Evolutionary conservation across 2,888 invertebrate genomes (phyloP), one percentile per base, ranked within the genome.

Genomic region (Pasiphila rectangulata): DNA sequence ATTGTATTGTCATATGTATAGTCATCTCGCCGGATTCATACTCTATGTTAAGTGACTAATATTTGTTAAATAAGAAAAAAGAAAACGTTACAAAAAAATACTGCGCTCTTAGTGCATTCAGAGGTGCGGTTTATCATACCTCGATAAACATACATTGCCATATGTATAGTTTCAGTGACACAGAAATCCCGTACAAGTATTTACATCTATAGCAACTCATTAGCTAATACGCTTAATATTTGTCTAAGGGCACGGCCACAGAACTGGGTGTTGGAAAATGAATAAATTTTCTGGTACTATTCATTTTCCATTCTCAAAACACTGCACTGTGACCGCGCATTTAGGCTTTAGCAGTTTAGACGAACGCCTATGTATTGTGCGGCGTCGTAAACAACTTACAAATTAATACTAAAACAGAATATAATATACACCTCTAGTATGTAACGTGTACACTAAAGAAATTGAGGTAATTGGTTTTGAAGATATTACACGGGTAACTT

Each of bases 401-500:
- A 76, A 79, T 82, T 81, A 83, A 77, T 69, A 79, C 76, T 82
- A 84, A 58, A 67, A 68, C 75, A 80, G 78, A 80, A 75, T 73
- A 76, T 67, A 69, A 75, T 68, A 76, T 70, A 82, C 76, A 79
- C 74, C 70, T 73, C 71, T 72, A 74, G 69, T 71, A 75, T 72
- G 75, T 67, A 70, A 71, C 67, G 79, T 75, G 81, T 79, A 81
- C 69, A 75, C 82, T 86, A 83, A 81, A 82, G 83, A 85, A 78
- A 84, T 84, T 87, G 88, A 88, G 88, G 88, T 88, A 88, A 86
- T 85, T 80, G 87, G 87, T 87, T 87, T 76, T 71, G 83, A 83
- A 83, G 75, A 82, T 69, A 79, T 77, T 76, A 80, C 72, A 72
- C 72, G 82, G 87, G 83, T 85, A 85, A 86, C 85, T 87, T 77